Evolutionary conservation across 1,140 invertebrate genomes (phyloP).

Genomic region (Pseudoatta argentina): DNA sequence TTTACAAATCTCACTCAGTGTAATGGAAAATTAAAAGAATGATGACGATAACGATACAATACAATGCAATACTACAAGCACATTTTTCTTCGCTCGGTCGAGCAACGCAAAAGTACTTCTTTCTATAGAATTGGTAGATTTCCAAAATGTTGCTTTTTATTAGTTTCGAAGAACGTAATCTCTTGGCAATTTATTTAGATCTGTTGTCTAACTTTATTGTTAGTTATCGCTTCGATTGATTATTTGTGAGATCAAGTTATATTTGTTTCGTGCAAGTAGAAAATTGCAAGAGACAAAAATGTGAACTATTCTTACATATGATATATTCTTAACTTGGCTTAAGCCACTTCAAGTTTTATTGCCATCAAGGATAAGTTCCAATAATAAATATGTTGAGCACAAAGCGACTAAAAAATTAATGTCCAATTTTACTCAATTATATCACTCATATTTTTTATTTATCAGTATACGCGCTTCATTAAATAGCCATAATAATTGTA

Average conservation of each 20-base stretch:
- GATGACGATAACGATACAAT: constrained; percentile 5
- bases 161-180: constrained; percentile 44
- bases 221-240: constrained; percentile 47
- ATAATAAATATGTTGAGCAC: neutral
- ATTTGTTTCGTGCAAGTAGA: constrained; percentile 5
- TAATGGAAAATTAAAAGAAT: constrained; percentile 42
- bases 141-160: constrained; percentile 52
- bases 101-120: constrained; percentile 25
- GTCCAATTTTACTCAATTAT: neutral
- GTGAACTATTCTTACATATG: constrained; percentile 2
- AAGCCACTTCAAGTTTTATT: constrained; percentile 38
- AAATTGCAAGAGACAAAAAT: constrained; percentile 24
- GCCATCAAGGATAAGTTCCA: constrained; percentile 1
- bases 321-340: constrained; percentile 27
- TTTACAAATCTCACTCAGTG: neutral
- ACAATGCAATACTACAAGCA: constrained; percentile 36
- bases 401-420: neutral
- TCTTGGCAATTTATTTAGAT: constrained; percentile 51
- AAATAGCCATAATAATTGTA: neutral
- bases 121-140: constrained; percentile 61
- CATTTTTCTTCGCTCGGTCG: constrained; percentile 27
- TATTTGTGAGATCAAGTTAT: constrained; percentile 41
- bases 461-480: neutral
- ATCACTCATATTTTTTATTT: neutral
- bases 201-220: constrained; percentile 42